These are phyloP conservation scores for Latheticus oryzae DNA, from an alignment of 2,888 invertebrate genomes.

Conservation along the genomic window DNA sequence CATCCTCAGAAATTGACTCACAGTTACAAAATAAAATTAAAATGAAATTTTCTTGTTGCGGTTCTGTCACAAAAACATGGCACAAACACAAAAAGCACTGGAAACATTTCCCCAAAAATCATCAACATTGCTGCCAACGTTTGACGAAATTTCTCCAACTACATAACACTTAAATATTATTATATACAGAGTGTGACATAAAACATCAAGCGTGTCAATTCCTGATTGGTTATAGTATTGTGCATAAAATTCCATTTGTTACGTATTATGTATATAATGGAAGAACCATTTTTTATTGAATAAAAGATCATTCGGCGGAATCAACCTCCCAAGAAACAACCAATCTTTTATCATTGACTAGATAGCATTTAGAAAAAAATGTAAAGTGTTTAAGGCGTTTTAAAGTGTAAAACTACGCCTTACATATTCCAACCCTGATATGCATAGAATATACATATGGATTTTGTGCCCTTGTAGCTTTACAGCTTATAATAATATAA, in stretches of 20 bases:
- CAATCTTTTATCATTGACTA: not conserved
- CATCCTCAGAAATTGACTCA: too few species aligned
- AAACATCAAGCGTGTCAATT: slow-evolving; percentile 36
- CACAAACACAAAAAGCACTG: slow-evolving; percentile 3
- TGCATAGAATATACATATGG: slow-evolving; percentile 34
- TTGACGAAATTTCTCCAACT: slow-evolving; percentile 7
- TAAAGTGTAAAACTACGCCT: too few species aligned
- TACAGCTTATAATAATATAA: slow-evolving; percentile 41
- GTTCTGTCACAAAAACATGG: too few species aligned
- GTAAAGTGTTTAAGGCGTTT: too few species aligned
- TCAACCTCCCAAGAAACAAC: slow-evolving; percentile 1
- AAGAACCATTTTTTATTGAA: slow-evolving; percentile 25
- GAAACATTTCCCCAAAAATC: too few species aligned
- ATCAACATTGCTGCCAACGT: too few species aligned
- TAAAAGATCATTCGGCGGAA: slow-evolving; percentile 20
- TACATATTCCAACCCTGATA: too few species aligned
- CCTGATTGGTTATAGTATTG: slow-evolving; percentile 32
- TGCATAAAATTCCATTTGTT: slow-evolving; percentile 35
- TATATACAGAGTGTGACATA: slow-evolving; percentile 28
- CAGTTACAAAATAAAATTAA: too few species aligned
- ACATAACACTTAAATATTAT: slow-evolving; percentile 29
- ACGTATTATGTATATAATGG: slow-evolving; percentile 39
- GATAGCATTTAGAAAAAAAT: too few species aligned
- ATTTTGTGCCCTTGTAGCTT: slow-evolving; percentile 42
- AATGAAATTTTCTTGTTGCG: too few species aligned